These are phyloP conservation scores for Panagrolaimus sp. DNA, from an alignment of 1,140 invertebrate genomes.

Conservation along the genomic window DNA sequence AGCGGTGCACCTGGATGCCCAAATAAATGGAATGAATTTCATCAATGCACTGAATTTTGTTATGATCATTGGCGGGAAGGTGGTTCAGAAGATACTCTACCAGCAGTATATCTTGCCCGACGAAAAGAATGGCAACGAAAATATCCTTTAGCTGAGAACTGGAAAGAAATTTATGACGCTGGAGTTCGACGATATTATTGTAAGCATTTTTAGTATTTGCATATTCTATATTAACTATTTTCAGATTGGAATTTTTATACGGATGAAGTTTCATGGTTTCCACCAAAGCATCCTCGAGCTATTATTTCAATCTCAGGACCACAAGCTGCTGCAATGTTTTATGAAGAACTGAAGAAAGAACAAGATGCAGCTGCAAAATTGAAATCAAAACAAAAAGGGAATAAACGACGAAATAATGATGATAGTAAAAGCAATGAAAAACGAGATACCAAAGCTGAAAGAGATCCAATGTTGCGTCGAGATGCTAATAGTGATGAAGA, in stretches of 20 bases:
- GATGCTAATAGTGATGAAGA: constrained; percentile 16
- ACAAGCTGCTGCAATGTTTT: neutral
- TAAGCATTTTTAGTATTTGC: no score
- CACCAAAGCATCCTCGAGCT: constrained; percentile 42
- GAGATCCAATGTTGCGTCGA: neutral
- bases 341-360: neutral
- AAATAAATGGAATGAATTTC: constrained; percentile 89
- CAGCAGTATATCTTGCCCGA: constrained; percentile 69
- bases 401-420: neutral
- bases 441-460: neutral
- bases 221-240: no score
- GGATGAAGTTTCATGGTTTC: constrained; percentile 70
- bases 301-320: constrained; percentile 35
- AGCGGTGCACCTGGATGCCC: constrained; percentile 71
- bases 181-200: constrained; percentile 76
- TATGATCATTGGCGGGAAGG: constrained; percentile 78
- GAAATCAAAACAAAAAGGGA: neutral
- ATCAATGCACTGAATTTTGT: constrained; percentile 82
- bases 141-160: constrained; percentile 82
- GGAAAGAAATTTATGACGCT: constrained; percentile 70
- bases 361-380: neutral
- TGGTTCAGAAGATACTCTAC: constrained; percentile 66
- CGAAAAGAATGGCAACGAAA: constrained; percentile 74
- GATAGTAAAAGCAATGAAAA: neutral
- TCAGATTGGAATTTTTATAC: constrained; percentile 85